These are phyloP conservation scores for Acanthis flammea DNA, from an alignment of 2,797 vertebrate species.

Conservation along the genomic window DNA sequence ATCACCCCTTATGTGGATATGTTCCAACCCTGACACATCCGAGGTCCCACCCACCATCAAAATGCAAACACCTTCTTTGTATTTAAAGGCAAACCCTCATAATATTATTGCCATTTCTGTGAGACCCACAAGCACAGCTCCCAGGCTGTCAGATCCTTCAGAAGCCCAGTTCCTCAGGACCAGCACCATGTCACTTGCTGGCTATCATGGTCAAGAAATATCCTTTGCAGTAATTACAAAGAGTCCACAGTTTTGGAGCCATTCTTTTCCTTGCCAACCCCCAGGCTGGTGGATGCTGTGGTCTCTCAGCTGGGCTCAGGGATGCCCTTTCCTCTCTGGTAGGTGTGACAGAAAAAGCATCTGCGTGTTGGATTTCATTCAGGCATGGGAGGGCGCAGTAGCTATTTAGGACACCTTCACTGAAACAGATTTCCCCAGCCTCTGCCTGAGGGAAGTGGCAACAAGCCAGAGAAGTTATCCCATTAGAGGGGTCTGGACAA, in stretches of 20 bases:
- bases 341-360: background rate
- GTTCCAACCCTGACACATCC: accelerated
- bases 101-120: background rate
- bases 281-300: background rate
- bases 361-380: background rate
- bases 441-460: background rate
- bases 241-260: background rate
- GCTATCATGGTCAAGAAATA: background rate
- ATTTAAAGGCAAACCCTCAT: background rate
- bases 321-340: background rate
- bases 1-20: background rate
- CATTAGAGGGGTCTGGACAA: background rate
- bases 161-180: background rate
- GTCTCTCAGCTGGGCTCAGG: background rate
- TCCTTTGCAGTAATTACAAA: background rate
- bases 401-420: background rate
- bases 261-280: background rate
- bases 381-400: background rate
- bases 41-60: accelerated
- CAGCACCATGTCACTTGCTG: background rate
- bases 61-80: background rate
- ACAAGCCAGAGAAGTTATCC: background rate
- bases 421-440: background rate
- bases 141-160: background rate
- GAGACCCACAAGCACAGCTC: background rate